Conservation (phyloP, 2,888 invertebrate species). For the Prosopocoilus inquinatus region DNA sequence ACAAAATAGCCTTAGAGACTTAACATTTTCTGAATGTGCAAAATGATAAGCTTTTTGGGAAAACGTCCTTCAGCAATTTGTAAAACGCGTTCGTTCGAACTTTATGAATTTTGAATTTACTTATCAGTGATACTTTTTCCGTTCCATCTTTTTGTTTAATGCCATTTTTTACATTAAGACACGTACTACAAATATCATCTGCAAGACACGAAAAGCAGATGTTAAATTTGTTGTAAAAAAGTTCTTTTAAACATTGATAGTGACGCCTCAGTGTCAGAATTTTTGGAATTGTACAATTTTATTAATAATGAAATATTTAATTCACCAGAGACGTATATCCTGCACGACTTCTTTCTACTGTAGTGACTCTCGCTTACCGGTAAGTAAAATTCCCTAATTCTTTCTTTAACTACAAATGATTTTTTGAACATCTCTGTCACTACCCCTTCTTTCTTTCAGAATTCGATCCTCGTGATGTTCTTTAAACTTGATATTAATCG, state of each 20-base stretch:
- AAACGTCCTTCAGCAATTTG: conserved; percentile 6
- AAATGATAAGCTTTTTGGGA: conserved; percentile 4
- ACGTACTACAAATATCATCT: conserved; percentile 1
- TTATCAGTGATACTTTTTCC: not conserved
- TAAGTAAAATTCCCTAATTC: conserved; percentile 9
- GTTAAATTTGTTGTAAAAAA: conserved; percentile 13
- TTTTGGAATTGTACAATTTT: conserved; percentile 11
- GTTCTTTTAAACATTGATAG: conserved; percentile 8
- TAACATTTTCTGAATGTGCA: conserved; percentile 13
- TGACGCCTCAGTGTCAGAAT: conserved; percentile 1
- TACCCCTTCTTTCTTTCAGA: conserved; percentile 10
- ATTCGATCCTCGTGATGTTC: not conserved
- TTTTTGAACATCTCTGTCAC: conserved; percentile 3
- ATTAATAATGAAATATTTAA: conserved; percentile 13
- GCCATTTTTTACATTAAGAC: conserved; percentile 1
- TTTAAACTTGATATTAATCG: conserved; percentile 7
- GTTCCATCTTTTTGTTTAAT: conserved; percentile 10
- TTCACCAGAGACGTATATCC: conserved; percentile 9
- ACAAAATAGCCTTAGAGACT: conserved; percentile 11
- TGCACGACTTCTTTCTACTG: conserved; percentile 8
- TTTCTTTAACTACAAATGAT: conserved; percentile 1
- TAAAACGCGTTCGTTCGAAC: conserved; percentile 7
- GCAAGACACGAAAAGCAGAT: conserved; percentile 9
- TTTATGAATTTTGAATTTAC: conserved; percentile 3
- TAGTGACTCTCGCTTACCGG: conserved; percentile 11